Evolutionary conservation across 2,113 vertebrate species (phyloP).

Genomic region (Centropus unirufus): DNA sequence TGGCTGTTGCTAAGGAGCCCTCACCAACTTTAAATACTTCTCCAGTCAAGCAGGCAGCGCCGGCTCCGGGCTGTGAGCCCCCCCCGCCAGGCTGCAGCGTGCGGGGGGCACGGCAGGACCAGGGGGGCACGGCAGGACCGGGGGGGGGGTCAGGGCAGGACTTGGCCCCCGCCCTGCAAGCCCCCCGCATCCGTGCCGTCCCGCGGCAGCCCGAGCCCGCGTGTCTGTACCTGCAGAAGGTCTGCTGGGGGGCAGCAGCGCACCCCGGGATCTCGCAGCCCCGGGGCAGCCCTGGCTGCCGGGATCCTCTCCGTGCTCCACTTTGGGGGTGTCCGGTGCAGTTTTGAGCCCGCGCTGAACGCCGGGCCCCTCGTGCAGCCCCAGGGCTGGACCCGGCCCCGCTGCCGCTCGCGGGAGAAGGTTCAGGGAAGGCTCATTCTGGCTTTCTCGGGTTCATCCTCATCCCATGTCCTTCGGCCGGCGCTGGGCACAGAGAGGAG

Average conservation of each 20-base stretch:
- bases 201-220: neutral
- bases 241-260: too few relatives aligned
- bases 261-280: too few relatives aligned
- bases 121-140: too few relatives aligned
- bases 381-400: neutral
- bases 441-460: too few relatives aligned
- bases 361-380: neutral
- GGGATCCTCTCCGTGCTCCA: too few relatives aligned
- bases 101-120: fast-evolving
- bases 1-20: slow-evolving; percentile 53
- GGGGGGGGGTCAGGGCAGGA: too few relatives aligned
- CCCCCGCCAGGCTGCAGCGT: neutral
- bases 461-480: too few relatives aligned
- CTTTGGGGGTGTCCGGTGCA: neutral
- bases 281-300: too few relatives aligned
- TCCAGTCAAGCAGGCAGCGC: neutral
- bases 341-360: neutral
- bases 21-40: neutral
- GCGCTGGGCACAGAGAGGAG: too few relatives aligned
- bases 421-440: neutral
- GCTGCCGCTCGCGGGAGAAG: fast-evolving
- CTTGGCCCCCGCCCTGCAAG: neutral
- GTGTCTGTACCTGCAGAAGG: too few relatives aligned
- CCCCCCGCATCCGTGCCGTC: fast-evolving
- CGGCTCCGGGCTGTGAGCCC: neutral